Evolutionary conservation across 1,140 invertebrate genomes (phyloP).

Genomic region (Probaryconus sp.): DNA sequence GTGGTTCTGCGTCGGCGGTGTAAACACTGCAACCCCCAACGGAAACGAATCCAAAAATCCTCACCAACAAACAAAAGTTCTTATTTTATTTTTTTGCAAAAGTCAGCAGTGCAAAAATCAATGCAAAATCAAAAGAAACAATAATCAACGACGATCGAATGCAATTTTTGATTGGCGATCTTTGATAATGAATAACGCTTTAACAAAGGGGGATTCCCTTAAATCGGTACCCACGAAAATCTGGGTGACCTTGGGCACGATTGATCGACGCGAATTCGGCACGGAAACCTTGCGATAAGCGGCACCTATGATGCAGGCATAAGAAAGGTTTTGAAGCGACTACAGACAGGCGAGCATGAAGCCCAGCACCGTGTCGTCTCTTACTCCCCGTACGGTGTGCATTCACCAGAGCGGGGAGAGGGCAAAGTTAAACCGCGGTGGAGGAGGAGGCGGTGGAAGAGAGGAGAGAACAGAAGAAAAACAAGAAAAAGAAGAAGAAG

Average conservation of each 20-base stretch:
- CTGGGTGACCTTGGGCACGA: constrained; percentile 29
- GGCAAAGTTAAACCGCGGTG: constrained; percentile 51
- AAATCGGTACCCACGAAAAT: constrained; percentile 4
- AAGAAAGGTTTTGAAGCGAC: constrained; percentile 74
- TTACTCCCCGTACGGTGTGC: constrained; percentile 72
- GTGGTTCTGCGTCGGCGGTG: constrained; percentile 43
- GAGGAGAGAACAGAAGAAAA: constrained; percentile 56
- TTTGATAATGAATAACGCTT: too few species aligned
- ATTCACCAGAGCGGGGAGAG: constrained; percentile 60
- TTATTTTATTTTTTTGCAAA: too few species aligned
- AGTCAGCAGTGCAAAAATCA: too few species aligned
- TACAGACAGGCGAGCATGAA: constrained; percentile 69
- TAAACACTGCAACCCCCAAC: too few species aligned
- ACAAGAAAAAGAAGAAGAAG: constrained; percentile 63
- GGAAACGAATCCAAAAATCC: too few species aligned
- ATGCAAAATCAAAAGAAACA: too few species aligned
- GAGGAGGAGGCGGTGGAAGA: constrained; percentile 25
- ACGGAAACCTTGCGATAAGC: constrained; percentile 55
- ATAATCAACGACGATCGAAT: too few species aligned
- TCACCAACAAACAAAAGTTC: too few species aligned
- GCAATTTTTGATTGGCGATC: too few species aligned
- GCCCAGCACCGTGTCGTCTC: constrained; percentile 66
- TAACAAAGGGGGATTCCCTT: too few species aligned
- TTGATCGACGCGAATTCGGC: constrained; percentile 31
- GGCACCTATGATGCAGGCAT: constrained; percentile 64